Percentiles rank a stretch among this genome's conserved stretches.
Conservation (phyloP, 2,113 vertebrate species). For the Tenrec ecaudatus region DNA sequence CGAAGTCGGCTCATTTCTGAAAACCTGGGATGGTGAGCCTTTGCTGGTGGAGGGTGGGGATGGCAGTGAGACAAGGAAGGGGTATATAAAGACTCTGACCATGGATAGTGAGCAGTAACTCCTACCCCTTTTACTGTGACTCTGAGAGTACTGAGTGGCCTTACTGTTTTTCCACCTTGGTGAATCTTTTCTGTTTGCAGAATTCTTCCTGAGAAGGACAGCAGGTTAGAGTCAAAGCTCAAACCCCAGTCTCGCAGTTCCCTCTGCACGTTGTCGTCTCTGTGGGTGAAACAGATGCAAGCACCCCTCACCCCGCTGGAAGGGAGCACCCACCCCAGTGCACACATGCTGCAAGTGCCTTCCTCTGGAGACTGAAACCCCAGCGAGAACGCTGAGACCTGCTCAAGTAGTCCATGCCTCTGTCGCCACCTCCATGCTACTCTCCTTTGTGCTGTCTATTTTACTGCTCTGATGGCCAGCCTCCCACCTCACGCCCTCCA, state of each 20-base stretch:
- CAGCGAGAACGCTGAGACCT: not conserved
- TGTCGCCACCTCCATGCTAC: not conserved
- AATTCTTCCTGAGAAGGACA: slow-evolving; percentile 91
- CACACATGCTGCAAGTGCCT: no score
- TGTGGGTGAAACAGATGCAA: slow-evolving; percentile 72
- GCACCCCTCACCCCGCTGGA: not conserved
- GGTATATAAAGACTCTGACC: no score
- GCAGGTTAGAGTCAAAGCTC: slow-evolving; percentile 91
- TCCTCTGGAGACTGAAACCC: not conserved
- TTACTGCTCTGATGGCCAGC: not conserved
- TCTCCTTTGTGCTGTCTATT: not conserved
- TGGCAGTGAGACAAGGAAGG: not conserved
- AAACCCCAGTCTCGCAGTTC: slow-evolving; percentile 94
- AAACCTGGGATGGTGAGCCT: not conserved
- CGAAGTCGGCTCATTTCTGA: not conserved
- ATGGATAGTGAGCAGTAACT: no score
- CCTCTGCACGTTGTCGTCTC: slow-evolving; percentile 90
- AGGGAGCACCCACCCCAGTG: accelerated
- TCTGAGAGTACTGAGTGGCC: not conserved
- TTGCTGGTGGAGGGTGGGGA: not conserved
- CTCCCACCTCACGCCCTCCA: not conserved
- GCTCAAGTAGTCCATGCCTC: accelerated
- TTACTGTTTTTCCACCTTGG: slow-evolving; percentile 90
- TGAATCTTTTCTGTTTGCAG: slow-evolving; percentile 92
- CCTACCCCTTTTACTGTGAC: accelerated